Base-by-base conservation (phyloP, 2,797 vertebrate genomes). In the Prunella strophiata region DNA sequence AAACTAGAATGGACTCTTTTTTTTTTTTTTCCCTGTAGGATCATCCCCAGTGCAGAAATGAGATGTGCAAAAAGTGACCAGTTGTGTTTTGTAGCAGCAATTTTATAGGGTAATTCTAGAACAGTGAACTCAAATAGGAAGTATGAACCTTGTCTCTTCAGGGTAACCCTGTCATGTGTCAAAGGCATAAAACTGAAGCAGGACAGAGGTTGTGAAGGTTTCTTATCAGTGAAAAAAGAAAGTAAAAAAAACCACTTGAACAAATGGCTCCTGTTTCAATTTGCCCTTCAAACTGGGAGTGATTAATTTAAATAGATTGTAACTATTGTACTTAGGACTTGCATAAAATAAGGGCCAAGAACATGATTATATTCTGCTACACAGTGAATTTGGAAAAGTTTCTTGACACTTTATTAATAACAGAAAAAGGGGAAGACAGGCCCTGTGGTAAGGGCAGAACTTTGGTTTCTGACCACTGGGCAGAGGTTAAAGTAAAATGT, bases 281-380 rank as follows among this genome's bases (percentile, higher is more conserved):
- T 90, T 91, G 66, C 40, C 72, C 83, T 92, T 90, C 65, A 57
- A 83, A 77, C 78, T 3, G 19, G 48, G 58, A 68, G 45, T 42
- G 61, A 65, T 96, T 79, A 70, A 85, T 72, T 61, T 73, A 77
- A 94, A 76, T 71, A 71, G 89, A 76, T 36, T 88, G 55, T 76
- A 86, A 48, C 62, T 72, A 19, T 45, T 85, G 78, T 84, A 57
- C 67, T 91, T 91, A 52, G 72, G 76, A 89, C 73, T 91, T 73
- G 30, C 55, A 59, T 43, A 66, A 8, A 72, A 9, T 85, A 89
- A 86, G 47, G 88, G 45, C 47, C 79, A 92, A 85, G 57, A 58
- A 45, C 10, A 36, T 54, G 40, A 67, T 91, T 82, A 51, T 21
- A 5, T 93, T 77, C 54, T 90, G 61, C 38, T 55, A 89, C 43